phyloP scores from a whole-genome alignment of 1,140 invertebrate genomes.

The Lepidotrigona ventralis region DNA sequence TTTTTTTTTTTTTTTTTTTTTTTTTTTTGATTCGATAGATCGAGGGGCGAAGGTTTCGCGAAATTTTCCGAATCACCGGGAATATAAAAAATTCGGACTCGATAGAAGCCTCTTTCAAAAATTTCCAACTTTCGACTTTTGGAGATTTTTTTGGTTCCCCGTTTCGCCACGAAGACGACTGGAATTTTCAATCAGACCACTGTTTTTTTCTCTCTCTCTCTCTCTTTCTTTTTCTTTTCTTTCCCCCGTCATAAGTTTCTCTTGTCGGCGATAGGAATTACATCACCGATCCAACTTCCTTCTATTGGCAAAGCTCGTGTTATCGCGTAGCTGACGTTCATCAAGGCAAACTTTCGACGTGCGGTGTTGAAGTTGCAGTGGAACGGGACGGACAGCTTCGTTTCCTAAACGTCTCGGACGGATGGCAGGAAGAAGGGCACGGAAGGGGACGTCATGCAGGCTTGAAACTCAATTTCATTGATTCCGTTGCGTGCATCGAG shows the following conservation, averaged over 20 bases:
- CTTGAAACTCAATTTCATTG: slow-evolving; percentile 35
- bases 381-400: slow-evolving; percentile 39
- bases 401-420: slow-evolving; percentile 40
- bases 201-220: too few species aligned
- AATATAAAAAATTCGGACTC: not conserved
- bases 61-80: not conserved
- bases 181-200: not conserved
- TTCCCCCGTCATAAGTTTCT: not conserved
- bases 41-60: not conserved
- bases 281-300: not conserved
- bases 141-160: not conserved
- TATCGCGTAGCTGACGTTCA: not conserved
- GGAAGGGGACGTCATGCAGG: not conserved
- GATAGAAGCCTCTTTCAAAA: not conserved
- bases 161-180: not conserved
- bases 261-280: not conserved
- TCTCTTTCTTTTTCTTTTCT: too few species aligned
- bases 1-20: not conserved
- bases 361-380: not conserved
- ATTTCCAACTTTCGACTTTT: not conserved
- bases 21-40: too few species aligned
- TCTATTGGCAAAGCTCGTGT: not conserved
- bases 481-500: not conserved
- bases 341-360: slow-evolving; percentile 14
- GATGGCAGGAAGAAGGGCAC: not conserved